Percentiles rank a stretch among this genome's conserved stretches.
Evolutionary conservation across 2,888 invertebrate genomes (phyloP).

Genomic region (Tenthredo mesomela): DNA sequence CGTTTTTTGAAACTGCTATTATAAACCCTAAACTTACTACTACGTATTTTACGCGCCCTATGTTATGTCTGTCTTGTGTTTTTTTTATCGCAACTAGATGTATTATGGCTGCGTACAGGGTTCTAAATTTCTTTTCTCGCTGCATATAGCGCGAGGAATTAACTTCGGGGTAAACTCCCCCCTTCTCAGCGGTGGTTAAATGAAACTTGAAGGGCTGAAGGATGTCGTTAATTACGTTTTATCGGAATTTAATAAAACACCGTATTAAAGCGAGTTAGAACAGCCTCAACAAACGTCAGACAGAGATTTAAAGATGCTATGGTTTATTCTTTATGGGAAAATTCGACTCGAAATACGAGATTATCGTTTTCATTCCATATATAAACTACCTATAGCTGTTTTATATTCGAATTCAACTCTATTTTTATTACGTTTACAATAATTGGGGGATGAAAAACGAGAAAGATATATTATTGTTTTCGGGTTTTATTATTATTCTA

Average conservation of each 20-base stretch:
- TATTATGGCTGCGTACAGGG: neutral
- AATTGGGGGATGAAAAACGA: neutral
- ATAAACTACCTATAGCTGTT: too few species aligned
- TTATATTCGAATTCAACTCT: neutral
- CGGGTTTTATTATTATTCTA: neutral
- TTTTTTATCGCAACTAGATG: slow-evolving; percentile 36
- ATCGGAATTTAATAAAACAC: slow-evolving; percentile 55
- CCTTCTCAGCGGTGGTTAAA: neutral
- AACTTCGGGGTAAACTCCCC: neutral
- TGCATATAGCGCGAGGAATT: neutral
- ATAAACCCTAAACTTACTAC: neutral
- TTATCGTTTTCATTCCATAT: neutral
- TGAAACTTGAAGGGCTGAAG: neutral
- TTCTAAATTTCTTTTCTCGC: slow-evolving; percentile 46
- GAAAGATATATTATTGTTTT: neutral
- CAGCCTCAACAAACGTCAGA: neutral
- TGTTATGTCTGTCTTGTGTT: slow-evolving; percentile 50
- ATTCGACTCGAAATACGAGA: slow-evolving; percentile 23
- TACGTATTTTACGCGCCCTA: neutral
- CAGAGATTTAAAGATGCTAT: slow-evolving; percentile 37
- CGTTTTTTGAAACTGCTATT: neutral
- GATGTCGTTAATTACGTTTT: slow-evolving; percentile 53
- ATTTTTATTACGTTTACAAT: neutral
- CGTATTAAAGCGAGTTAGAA: neutral
- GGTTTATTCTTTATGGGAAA: slow-evolving; percentile 36